Evolutionary conservation across 2,888 invertebrate genomes (phyloP), one percentile per base, ranked within the genome.

Genomic region (Meandrusa payeni): DNA sequence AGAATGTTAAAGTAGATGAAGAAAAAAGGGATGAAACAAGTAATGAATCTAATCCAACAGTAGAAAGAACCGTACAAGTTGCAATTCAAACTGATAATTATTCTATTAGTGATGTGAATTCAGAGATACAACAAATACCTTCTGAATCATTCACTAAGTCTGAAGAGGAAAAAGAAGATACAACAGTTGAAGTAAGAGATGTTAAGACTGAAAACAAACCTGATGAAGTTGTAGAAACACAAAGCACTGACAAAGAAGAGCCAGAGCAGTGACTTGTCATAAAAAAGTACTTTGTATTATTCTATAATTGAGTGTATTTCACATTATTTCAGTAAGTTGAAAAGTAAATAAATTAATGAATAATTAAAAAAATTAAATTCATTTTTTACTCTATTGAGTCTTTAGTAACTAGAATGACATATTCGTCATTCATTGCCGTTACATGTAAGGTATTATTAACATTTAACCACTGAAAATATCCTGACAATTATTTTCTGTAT

Each of bases 71-170:
- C 20, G 50, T 60, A 13, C 67, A 68, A 54, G 52, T 63, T 46
- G 54, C 63, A 45, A 64, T 76, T 26, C 61, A 82, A 52, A 60
- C 74, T 12, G 85, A 83, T 41, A 75, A 80, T 46, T 81, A 83
- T 54, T 77, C 81, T 39, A 81, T 86, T 54, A 72, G 79, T 52
- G 85, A 83, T 71, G 79, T 85, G 1, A 77, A 78, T 41, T 79
- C 82, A 5, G 80, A 79, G 52, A 51, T 83, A 51, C 68, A 74
- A 7, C 57, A 62, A 37, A 48, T 44, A 28, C 60, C 66, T 31
- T 37, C 46, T 45, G 52, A 33, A 48, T 54, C 41, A 34, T 34
- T 34, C 51, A 56, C 15, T 22, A 49, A 57, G 28, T 24, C 39
- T 20, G 34, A 46, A 39, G 44, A 57, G 22, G 47, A 40, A 9